A percentile compares a stretch with the other conserved stretches of the same genome.
These are phyloP conservation scores for Cryptomyrus ogoouensis DNA, from an alignment of 2,113 vertebrate species.

Conservation along the genomic window DNA sequence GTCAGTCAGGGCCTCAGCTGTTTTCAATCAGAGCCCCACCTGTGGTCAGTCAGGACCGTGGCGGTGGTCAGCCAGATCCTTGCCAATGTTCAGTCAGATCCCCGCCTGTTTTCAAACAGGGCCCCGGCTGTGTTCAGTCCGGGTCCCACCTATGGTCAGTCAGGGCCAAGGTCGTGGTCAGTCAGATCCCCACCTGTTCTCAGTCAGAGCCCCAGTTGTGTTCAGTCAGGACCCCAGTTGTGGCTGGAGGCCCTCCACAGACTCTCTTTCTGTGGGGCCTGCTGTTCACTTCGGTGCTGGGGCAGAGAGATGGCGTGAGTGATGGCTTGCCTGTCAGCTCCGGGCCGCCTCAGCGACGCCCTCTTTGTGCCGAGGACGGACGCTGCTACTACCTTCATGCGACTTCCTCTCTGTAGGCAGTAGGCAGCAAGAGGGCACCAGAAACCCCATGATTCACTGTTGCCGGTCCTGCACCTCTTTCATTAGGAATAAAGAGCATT, in stretches of 20 bases:
- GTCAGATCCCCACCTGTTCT: not conserved
- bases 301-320: not conserved
- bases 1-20: not conserved
- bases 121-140: not conserved
- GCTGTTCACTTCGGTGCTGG: not conserved
- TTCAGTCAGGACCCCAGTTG: not conserved
- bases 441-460: not conserved
- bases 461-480: not conserved
- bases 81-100: no score
- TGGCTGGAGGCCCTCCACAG: not conserved
- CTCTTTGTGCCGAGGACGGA: not conserved
- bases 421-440: not conserved
- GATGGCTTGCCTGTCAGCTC: not conserved
- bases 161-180: no score
- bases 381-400: not conserved
- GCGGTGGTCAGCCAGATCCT: no score
- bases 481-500: not conserved
- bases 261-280: not conserved
- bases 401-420: not conserved
- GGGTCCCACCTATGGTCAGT: no score
- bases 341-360: not conserved
- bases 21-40: not conserved
- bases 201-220: not conserved
- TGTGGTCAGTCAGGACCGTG: no score
- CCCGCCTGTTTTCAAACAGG: no score